A percentile compares a stretch with the other conserved stretches of the same genome.
These are phyloP conservation scores for Sturnus vulgaris DNA, from an alignment of 2,113 vertebrate genomes.

Conservation along the genomic window DNA sequence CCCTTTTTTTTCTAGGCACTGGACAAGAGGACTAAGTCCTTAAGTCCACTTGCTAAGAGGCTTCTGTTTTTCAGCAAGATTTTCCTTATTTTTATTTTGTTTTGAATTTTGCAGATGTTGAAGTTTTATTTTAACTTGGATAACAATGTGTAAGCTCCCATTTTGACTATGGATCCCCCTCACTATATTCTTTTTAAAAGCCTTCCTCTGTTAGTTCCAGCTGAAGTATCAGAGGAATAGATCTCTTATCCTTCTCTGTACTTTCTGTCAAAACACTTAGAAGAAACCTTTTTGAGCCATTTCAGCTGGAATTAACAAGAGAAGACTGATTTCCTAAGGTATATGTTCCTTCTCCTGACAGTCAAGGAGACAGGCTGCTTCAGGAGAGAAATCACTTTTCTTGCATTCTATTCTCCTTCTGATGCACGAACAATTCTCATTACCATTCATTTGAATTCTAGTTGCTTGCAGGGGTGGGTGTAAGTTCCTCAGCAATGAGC, in stretches of 20 bases:
- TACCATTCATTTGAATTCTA: conserved; percentile 4
- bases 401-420: not conserved
- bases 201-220: conserved; percentile 1
- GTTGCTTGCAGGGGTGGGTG: conserved; percentile 28
- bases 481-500: not conserved
- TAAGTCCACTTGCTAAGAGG: not conserved
- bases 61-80: not conserved
- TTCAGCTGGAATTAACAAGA: conserved; percentile 53
- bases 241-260: not conserved
- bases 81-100: not conserved
- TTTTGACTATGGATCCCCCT: not conserved
- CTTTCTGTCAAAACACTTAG: conserved; percentile 51
- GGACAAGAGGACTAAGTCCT: not conserved
- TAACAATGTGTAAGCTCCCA: not conserved
- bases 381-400: not conserved
- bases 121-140: not conserved
- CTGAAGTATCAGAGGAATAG: conserved; percentile 9
- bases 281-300: conserved; percentile 23
- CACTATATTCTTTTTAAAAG: not conserved
- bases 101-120: not conserved
- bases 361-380: conserved; percentile 35
- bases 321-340: conserved; percentile 46
- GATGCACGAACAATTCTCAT: not conserved
- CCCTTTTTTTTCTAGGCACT: not conserved
- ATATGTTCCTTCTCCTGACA: not conserved